Base-by-base conservation (phyloP, 1,140 invertebrate species). In the Oedothorax gibbosus region DNA sequence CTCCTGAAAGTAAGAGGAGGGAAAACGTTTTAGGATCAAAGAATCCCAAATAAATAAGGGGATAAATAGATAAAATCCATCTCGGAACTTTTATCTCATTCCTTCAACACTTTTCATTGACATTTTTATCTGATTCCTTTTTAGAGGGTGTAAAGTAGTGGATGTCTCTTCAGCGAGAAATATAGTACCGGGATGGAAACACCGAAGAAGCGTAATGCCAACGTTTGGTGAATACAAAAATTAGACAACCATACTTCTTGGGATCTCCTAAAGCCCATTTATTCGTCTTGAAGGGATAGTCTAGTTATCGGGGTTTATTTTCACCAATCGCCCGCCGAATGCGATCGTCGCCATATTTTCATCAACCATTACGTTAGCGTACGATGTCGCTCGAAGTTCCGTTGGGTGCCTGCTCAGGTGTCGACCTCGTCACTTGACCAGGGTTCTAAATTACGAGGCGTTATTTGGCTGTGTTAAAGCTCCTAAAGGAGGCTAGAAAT, bases 141-240 rank as follows among this genome's bases (percentile, higher is more conserved):
- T 57, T 65, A 54, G 64, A 14, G 10, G n/a, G 62, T n/a, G 35
- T 56, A 20, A 35, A 20, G 56, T 68, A 65, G 54, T 79, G 64
- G 21, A 68, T 62, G 50, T 53, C 68, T 56, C n/a, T 60, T n/a
- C 20, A 54, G 3, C 64, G 56, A 68, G 57, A 68, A 68, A 53
- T 56, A 79, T 79, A 56, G 68, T 51, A 54, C 9, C 14, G 71
- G 60, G 71, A 71, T 81, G 65, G 78, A 60, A 81, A 81, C 69
- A 71, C 65, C 78, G 51, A 71, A 56, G 60, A 72, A 51, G 49
- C 75, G 75, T 65, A 62, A 77, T 50, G 51, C 77, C 68, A 71
- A 81, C 78, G 78, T 72, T 81, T 81, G 57, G 68, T 81, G 78
- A 81, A 81, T 81, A 81, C 78, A 81, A 81, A 81, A 81, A 81